Evolutionary conservation across 1,140 invertebrate species (phyloP).

Genomic region (Polypedilum vanderplanki): DNA sequence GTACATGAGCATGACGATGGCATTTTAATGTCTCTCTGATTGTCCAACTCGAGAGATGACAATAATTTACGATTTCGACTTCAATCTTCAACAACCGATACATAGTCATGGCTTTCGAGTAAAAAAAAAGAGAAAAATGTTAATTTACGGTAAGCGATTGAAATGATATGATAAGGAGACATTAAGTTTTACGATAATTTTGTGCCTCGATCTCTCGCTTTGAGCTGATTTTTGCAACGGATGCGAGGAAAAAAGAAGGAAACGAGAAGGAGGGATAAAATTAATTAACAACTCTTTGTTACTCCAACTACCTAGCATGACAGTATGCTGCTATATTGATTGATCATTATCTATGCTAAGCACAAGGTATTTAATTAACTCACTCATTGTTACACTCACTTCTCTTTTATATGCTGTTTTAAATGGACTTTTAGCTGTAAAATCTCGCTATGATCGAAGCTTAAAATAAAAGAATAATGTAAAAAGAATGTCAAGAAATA

Average conservation of each 20-base stretch:
- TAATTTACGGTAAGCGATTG: neutral
- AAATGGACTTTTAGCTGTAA: neutral
- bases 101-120: too few relatives aligned
- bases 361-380: neutral
- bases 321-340: neutral
- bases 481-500: too few relatives aligned
- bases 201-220: too few relatives aligned
- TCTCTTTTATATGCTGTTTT: neutral
- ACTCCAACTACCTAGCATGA: neutral
- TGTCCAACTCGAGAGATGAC: neutral
- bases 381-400: neutral
- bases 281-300: neutral
- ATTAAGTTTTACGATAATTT: too few relatives aligned
- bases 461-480: too few relatives aligned
- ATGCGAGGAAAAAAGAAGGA: neutral
- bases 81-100: neutral
- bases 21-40: neutral
- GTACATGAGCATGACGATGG: too few relatives aligned
- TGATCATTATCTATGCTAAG: slow-evolving; percentile 6
- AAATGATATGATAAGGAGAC: neutral
- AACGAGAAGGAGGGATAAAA: neutral
- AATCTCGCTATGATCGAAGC: too few relatives aligned
- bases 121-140: neutral
- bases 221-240: too few relatives aligned
- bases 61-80: neutral